These are phyloP conservation scores for Vombatus ursinus DNA, from an alignment of 2,113 vertebrate species.

Conservation along the genomic window DNA sequence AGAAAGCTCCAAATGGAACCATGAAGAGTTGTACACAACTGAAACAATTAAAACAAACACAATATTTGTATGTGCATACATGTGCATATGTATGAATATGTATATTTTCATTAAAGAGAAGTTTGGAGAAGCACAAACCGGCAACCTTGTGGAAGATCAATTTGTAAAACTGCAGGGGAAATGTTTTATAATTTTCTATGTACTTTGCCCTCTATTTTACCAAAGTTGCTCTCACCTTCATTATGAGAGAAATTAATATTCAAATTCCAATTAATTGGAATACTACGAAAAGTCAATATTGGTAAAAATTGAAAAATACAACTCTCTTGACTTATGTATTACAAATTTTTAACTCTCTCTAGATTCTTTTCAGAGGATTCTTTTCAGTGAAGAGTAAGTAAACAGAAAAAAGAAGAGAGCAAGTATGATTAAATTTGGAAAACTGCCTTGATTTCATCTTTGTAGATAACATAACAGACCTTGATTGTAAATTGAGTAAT, in stretches of 20 bases:
- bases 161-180: conserved; percentile 17
- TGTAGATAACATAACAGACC: too few species aligned
- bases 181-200: conserved; percentile 4
- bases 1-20: background rate
- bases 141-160: background rate
- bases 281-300: too few species aligned
- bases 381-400: too few species aligned
- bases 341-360: too few species aligned
- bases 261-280: too few species aligned
- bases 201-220: background rate
- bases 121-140: conserved; percentile 5
- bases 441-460: too few species aligned
- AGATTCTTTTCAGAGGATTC: too few species aligned
- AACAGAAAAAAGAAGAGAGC: too few species aligned
- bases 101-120: background rate
- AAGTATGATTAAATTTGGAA: too few species aligned
- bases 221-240: background rate
- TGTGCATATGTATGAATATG: conserved; percentile 14
- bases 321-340: too few species aligned
- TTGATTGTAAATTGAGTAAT: too few species aligned
- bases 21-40: background rate
- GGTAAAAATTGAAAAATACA: too few species aligned
- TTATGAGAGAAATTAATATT: background rate
- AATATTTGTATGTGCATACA: background rate
- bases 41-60: conserved; percentile 29